Conservation (phyloP, 2,113 vertebrate species). For the Trogon melanurus region DNA sequence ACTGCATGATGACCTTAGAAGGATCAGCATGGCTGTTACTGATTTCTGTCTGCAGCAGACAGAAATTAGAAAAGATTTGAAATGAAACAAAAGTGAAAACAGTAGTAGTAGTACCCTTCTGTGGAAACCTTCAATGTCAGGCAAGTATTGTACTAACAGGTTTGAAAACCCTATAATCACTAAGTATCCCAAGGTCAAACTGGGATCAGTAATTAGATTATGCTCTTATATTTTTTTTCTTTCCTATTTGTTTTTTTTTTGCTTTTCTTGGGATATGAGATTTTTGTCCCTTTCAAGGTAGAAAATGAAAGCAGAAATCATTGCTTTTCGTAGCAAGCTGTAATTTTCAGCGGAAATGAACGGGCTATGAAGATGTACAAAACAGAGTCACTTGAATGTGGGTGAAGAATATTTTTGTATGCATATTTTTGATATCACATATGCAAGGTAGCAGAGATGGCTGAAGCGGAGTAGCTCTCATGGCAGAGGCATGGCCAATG, state of each 20-base stretch:
- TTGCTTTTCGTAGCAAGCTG: background rate
- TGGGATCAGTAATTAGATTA: background rate
- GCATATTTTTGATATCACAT: background rate
- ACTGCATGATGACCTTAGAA: background rate
- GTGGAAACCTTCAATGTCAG: background rate
- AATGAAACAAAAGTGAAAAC: background rate
- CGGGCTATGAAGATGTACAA: background rate
- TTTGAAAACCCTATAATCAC: rapidly evolving
- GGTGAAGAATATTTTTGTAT: background rate
- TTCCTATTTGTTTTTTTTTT: background rate
- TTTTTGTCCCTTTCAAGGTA: background rate
- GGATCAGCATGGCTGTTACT: background rate
- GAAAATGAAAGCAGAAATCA: background rate
- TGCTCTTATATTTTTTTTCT: background rate
- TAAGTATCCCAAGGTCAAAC: background rate
- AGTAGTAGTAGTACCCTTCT: background rate
- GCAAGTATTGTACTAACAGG: background rate
- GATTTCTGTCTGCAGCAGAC: background rate
- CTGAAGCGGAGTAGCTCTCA: background rate
- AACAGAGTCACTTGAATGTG: background rate
- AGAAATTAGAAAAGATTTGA: background rate
- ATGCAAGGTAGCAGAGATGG: rapidly evolving
- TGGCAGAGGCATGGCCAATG: rapidly evolving
- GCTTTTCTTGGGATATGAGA: background rate
- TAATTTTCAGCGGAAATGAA: background rate